These are phyloP conservation scores for Cyclargus thomasi DNA, from an alignment of 1,140 invertebrate species.

Conservation along the genomic window DNA sequence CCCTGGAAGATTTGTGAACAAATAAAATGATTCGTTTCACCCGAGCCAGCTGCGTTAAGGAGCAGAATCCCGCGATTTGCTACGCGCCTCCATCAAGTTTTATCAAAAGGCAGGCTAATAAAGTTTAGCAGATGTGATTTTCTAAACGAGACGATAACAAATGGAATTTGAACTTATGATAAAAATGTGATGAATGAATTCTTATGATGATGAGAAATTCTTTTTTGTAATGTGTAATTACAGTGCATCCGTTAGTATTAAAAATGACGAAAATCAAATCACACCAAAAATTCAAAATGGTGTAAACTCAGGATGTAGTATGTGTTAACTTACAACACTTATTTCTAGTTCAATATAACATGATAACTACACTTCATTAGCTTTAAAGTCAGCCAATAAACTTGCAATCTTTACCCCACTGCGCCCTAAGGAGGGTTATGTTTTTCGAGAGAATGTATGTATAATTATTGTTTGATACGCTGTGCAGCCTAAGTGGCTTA, in stretches of 20 bases:
- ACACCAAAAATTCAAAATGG: too few species aligned
- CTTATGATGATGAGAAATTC: slow-evolving; percentile 11
- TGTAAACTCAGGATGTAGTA: too few species aligned
- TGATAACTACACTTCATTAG: too few species aligned
- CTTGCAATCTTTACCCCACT: too few species aligned
- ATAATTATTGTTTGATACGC: too few species aligned
- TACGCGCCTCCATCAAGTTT: slow-evolving; percentile 70
- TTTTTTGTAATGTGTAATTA: background rate
- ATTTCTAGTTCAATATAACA: too few species aligned
- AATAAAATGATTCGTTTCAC: slow-evolving; percentile 65
- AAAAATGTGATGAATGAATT: slow-evolving; percentile 13
- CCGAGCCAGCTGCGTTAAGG: slow-evolving; percentile 66
- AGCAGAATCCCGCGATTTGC: slow-evolving; percentile 68
- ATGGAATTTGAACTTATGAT: slow-evolving; percentile 40
- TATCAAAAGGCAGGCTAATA: slow-evolving; percentile 67
- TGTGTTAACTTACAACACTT: too few species aligned
- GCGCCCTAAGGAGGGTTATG: too few species aligned
- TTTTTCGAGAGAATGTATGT: too few species aligned
- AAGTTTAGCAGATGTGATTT: slow-evolving; percentile 72
- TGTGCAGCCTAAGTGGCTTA: too few species aligned
- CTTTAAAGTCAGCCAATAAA: too few species aligned
- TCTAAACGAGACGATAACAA: slow-evolving; percentile 71
- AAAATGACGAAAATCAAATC: background rate
- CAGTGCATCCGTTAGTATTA: background rate
- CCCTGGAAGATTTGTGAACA: slow-evolving; percentile 58